Percentiles rank a stretch among this genome's conserved stretches.
These are phyloP conservation scores for Campylorhamphus procurvoides DNA, from an alignment of 2,113 vertebrate genomes.

Conservation along the genomic window DNA sequence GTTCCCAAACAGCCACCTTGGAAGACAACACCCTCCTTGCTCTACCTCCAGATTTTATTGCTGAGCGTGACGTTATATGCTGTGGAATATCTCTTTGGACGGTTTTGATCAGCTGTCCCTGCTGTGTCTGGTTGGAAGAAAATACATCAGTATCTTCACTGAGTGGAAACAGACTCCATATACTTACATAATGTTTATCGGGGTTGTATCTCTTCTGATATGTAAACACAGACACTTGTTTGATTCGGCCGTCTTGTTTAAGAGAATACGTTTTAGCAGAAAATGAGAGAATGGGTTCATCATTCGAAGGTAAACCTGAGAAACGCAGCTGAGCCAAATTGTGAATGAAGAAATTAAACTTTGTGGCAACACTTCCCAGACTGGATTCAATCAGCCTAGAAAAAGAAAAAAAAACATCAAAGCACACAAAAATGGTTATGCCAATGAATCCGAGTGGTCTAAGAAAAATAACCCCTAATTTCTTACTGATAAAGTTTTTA, in stretches of 20 bases:
- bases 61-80: not conserved
- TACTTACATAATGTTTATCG: constrained; percentile 97
- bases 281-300: constrained; percentile 95
- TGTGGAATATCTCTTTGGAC: not conserved
- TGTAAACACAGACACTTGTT: constrained; percentile 91
- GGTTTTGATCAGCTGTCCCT: not conserved
- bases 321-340: constrained; percentile 96
- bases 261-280: constrained; percentile 92
- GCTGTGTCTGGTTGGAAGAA: not conserved
- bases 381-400: constrained; percentile 94
- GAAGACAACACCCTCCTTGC: not conserved
- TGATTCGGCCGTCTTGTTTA: constrained; percentile 92
- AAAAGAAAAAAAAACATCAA: not conserved
- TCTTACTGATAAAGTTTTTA: not conserved
- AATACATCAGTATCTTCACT: not conserved
- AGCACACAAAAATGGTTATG: not conserved
- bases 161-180: not conserved
- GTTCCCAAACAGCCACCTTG: not conserved
- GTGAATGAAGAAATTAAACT: constrained; percentile 99
- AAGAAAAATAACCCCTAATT: not conserved
- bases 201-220: constrained; percentile 99
- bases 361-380: constrained; percentile 95
- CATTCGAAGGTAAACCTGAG: constrained; percentile 92
- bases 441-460: not conserved
- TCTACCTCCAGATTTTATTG: not conserved